phyloP scores from a whole-genome alignment of 1,140 invertebrate species.

The Brachionus asplanchnoidis region DNA sequence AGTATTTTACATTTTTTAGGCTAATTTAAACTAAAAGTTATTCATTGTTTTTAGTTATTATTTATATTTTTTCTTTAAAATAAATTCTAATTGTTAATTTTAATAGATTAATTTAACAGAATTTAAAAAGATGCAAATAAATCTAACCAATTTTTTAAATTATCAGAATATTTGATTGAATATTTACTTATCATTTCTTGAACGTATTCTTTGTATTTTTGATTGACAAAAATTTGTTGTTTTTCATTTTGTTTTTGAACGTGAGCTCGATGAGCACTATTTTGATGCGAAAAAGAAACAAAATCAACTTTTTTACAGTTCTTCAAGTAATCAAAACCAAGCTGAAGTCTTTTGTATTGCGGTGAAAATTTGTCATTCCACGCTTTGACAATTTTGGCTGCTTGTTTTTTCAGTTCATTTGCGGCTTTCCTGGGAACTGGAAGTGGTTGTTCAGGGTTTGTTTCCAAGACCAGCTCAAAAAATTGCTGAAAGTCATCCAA shows the following conservation, averaged over 20 bases:
- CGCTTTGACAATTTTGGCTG: constrained; percentile 57
- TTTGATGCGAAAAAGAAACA: constrained; percentile 30
- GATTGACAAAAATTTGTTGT: background rate
- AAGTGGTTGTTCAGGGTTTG: constrained; percentile 51
- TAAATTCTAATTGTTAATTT: too few relatives aligned
- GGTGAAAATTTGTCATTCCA: constrained; percentile 60
- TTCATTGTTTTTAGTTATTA: too few relatives aligned
- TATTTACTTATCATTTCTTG: background rate
- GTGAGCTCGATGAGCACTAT: background rate
- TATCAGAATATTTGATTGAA: background rate
- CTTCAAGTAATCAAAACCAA: constrained; percentile 60
- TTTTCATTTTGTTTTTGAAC: constrained; percentile 24
- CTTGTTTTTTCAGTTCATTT: constrained; percentile 55
- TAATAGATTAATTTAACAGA: too few relatives aligned
- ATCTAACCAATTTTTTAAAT: too few relatives aligned
- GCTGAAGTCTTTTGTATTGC: constrained; percentile 58
- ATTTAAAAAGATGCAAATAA: too few relatives aligned
- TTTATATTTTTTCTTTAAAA: too few relatives aligned
- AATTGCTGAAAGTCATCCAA: constrained; percentile 59
- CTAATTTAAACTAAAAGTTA: too few relatives aligned
- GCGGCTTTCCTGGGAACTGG: constrained; percentile 60
- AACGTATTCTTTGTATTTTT: constrained; percentile 12
- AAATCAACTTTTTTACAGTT: constrained; percentile 58
- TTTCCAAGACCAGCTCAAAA: constrained; percentile 54
- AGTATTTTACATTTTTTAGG: too few relatives aligned